Percentiles rank a stretch among this genome's conserved stretches.
Evolutionary conservation across 2,888 invertebrate genomes (phyloP).

Genomic region (Cyclophora albipunctata): DNA sequence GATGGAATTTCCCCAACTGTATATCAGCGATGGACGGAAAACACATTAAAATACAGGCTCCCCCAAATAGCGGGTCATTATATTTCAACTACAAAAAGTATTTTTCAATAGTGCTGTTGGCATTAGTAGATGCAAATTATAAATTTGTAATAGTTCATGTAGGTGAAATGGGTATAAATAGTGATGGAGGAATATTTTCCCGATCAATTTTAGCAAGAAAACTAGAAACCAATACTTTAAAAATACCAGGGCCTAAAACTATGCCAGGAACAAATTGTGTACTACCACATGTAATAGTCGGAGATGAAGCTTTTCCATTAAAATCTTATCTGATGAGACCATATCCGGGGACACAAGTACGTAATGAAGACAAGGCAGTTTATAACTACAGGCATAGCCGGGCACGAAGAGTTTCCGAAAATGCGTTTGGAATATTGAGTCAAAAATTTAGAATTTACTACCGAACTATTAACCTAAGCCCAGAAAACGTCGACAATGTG

Average conservation of each 20-base stretch:
- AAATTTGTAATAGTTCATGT: conserved; percentile 19
- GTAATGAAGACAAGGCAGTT: not conserved
- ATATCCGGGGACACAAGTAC: conserved; percentile 4
- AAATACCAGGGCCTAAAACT: conserved; percentile 3
- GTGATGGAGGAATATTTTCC: conserved; percentile 21
- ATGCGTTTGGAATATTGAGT: conserved; percentile 9
- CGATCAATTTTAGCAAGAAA: not conserved
- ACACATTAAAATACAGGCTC: conserved; percentile 20
- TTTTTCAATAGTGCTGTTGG: conserved; percentile 19
- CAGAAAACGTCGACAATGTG: not conserved
- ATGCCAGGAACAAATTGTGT: conserved; percentile 7
- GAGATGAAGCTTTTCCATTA: conserved; percentile 12
- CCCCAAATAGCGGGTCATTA: conserved; percentile 19
- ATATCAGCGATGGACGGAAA: conserved; percentile 23
- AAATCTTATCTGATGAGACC: conserved; percentile 9
- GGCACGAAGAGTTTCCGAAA: conserved; percentile 6
- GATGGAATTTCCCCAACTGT: not conserved
- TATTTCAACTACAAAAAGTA: conserved; percentile 29
- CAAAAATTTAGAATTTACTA: conserved; percentile 12
- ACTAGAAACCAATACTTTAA: too few relatives aligned
- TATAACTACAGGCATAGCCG: conserved; percentile 10
- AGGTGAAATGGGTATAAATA: conserved; percentile 19
- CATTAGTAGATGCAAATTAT: conserved; percentile 17
- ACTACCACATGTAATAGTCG: conserved; percentile 10
- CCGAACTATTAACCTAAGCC: conserved; percentile 11